A percentile compares a stretch with the other conserved stretches of the same genome.
Evolutionary conservation across 2,113 vertebrate species (phyloP).

Genomic region (Megaceryle maxima): DNA sequence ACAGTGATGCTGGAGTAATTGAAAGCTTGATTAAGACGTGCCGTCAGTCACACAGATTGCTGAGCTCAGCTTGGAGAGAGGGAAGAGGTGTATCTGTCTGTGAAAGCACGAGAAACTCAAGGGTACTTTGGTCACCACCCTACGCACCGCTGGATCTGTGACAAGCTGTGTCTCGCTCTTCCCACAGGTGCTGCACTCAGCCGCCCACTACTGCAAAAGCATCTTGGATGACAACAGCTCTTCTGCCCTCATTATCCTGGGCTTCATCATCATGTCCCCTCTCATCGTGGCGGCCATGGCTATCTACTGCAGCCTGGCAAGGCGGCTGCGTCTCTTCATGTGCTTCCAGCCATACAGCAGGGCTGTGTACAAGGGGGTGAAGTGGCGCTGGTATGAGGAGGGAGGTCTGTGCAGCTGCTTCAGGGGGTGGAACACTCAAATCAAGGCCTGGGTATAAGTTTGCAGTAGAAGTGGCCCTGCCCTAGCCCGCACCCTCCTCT

Average conservation of each 20-base stretch:
- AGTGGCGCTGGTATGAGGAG: slow-evolving; percentile 70
- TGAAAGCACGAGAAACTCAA: neutral
- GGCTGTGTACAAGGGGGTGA: slow-evolving; percentile 77
- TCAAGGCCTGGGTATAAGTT: slow-evolving; percentile 86
- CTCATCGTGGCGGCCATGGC: slow-evolving; percentile 90
- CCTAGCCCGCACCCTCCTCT: neutral
- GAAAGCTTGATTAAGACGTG: neutral
- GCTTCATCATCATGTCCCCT: slow-evolving; percentile 93
- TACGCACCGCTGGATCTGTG: no score
- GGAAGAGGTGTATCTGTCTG: no score
- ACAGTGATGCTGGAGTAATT: neutral
- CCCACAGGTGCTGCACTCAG: slow-evolving; percentile 81
- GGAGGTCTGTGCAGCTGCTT: slow-evolving; percentile 31
- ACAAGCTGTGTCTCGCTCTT: rapidly evolving
- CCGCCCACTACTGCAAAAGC: slow-evolving; percentile 80
- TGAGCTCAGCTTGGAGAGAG: neutral
- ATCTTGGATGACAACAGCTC: slow-evolving; percentile 92
- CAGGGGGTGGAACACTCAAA: slow-evolving; percentile 20
- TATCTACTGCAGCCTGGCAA: slow-evolving; percentile 82
- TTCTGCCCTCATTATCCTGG: slow-evolving; percentile 91
- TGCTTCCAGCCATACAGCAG: slow-evolving; percentile 76
- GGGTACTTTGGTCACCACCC: neutral
- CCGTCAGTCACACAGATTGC: neutral
- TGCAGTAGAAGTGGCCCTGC: neutral
- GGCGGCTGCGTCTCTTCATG: slow-evolving; percentile 81